These are phyloP conservation scores for Endotricha flammealis DNA, from an alignment of 2,888 invertebrate genomes.

Conservation along the genomic window DNA sequence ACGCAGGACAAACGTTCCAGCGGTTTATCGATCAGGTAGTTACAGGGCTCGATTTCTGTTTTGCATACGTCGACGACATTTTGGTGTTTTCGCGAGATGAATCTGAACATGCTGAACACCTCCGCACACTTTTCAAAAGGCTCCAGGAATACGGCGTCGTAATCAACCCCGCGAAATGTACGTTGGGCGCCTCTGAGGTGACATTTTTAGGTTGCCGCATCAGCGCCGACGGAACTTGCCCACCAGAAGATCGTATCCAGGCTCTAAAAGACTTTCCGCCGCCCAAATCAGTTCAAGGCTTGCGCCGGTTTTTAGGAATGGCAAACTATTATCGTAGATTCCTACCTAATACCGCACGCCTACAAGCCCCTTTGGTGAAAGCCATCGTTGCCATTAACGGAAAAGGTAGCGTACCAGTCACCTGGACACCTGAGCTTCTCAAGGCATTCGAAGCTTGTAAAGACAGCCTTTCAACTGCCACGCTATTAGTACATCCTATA, in stretches of 20 bases:
- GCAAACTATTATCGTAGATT: conserved; percentile 17
- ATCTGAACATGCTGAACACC: conserved; percentile 11
- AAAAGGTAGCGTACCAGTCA: conserved; percentile 12
- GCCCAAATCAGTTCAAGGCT: conserved; percentile 17
- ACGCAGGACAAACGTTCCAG: conserved; percentile 47
- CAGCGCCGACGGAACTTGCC: conserved; percentile 12
- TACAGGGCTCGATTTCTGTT: conserved; percentile 15
- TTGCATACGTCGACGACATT: conserved; percentile 14
- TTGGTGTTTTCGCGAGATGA: conserved; percentile 10
- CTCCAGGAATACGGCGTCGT: conserved; percentile 15
- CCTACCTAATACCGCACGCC: conserved; percentile 15
- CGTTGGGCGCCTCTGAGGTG: conserved; percentile 13
- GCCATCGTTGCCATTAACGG: conserved; percentile 12
- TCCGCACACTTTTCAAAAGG: conserved; percentile 9
- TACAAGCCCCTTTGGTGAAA: conserved; percentile 16
- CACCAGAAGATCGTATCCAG: conserved; percentile 21
- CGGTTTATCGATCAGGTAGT: conserved; percentile 29
- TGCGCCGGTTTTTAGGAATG: conserved; percentile 12
- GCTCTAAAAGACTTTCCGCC: conserved; percentile 18
- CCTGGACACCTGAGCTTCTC: conserved; percentile 10
- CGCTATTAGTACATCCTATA: conserved; percentile 19
- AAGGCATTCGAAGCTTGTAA: conserved; percentile 15
- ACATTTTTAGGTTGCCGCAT: conserved; percentile 16
- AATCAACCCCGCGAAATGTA: conserved; percentile 16
- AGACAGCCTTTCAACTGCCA: conserved; percentile 3